These are phyloP conservation scores for Rotaria magnacalcarata DNA, from an alignment of 2,888 invertebrate species.

Conservation along the genomic window DNA sequence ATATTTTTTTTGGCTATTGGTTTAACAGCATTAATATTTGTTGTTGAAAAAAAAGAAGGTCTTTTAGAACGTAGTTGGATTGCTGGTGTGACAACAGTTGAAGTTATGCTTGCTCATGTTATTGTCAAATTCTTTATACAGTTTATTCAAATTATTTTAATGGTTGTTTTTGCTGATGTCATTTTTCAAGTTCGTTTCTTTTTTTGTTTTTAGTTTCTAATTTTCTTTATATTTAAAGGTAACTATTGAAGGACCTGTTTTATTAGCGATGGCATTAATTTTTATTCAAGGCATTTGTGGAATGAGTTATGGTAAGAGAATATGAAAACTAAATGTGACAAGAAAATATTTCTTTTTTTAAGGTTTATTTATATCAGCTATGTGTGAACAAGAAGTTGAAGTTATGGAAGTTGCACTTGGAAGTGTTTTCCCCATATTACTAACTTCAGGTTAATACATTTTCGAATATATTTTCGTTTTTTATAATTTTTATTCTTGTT, in stretches of 20 bases:
- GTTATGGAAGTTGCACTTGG: slow-evolving; percentile 87
- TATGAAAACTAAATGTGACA: not conserved
- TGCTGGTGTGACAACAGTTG: slow-evolving; percentile 82
- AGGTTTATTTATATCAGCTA: slow-evolving; percentile 78
- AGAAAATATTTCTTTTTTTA: slow-evolving; percentile 63
- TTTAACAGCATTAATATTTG: slow-evolving; percentile 74
- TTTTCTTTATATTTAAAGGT: slow-evolving; percentile 66
- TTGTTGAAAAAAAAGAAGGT: slow-evolving; percentile 61
- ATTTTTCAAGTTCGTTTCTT: slow-evolving; percentile 68
- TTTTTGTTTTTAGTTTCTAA: slow-evolving; percentile 53
- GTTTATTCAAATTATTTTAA: slow-evolving; percentile 74
- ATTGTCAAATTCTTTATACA: slow-evolving; percentile 88
- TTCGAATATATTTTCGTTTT: not conserved
- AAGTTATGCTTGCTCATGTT: slow-evolving; percentile 86
- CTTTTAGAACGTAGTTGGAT: slow-evolving; percentile 86
- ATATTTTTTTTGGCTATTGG: slow-evolving; percentile 93
- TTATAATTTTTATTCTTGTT: slow-evolving; percentile 47
- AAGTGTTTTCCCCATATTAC: slow-evolving; percentile 79
- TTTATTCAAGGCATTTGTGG: slow-evolving; percentile 85
- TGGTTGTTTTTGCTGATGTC: slow-evolving; percentile 39
- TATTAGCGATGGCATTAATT: slow-evolving; percentile 77
- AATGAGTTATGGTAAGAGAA: slow-evolving; percentile 82
- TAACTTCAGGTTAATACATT: slow-evolving; percentile 73
- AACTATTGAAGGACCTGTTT: slow-evolving; percentile 79
- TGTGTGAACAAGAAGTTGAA: slow-evolving; percentile 83